Conservation (phyloP, 1,140 invertebrate species). For the Zaprionus taronus region DNA sequence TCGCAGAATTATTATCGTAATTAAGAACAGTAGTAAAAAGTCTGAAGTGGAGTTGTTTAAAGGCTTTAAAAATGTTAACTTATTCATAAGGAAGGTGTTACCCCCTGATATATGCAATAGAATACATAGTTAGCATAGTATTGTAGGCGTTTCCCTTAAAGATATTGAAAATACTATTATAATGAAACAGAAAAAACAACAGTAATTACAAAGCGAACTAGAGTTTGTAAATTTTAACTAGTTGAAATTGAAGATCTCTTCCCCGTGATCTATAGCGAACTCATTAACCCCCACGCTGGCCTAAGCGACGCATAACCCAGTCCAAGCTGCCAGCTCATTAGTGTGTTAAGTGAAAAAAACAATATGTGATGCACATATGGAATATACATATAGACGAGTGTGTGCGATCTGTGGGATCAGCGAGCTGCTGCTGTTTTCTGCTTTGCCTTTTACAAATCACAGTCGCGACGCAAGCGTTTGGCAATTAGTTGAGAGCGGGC, state of each 20-base stretch:
- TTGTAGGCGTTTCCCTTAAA: background rate
- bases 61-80: background rate
- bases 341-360: slow-evolving; percentile 7
- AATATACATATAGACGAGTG: background rate
- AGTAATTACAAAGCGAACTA: background rate
- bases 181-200: background rate
- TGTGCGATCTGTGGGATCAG: slow-evolving; percentile 1
- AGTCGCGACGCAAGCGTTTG: slow-evolving; percentile 38
- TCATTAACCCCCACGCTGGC: background rate
- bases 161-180: background rate
- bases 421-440: background rate
- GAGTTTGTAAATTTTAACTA: background rate
- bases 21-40: background rate
- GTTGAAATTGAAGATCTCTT: background rate
- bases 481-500: slow-evolving; percentile 59
- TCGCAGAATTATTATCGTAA: background rate
- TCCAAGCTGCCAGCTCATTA: slow-evolving; percentile 1
- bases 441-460: slow-evolving; percentile 33
- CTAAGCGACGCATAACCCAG: background rate
- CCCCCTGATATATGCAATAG: no score
- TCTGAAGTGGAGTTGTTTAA: no score
- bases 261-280: background rate
- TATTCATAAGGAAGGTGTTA: background rate
- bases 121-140: background rate
- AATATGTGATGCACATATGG: background rate